Conservation (phyloP, 2,888 invertebrate genomes). For the Dioctria rufipes region DNA sequence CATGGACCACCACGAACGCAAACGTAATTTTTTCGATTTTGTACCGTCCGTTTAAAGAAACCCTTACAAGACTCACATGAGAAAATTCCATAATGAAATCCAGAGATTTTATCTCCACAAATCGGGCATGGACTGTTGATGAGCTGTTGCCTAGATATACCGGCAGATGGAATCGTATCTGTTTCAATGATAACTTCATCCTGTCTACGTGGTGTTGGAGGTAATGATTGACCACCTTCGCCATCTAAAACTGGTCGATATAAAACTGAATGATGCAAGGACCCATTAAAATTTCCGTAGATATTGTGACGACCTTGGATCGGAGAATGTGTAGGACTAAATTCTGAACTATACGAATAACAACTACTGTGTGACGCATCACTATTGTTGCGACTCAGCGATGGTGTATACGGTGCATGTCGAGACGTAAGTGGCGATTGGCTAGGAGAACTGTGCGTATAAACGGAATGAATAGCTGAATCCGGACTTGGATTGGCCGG, state of each 20-base stretch:
- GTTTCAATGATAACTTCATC: slow-evolving; percentile 64
- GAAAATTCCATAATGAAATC: slow-evolving; percentile 98
- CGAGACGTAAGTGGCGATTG: slow-evolving; percentile 89
- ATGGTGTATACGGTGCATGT: slow-evolving; percentile 86
- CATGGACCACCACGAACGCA: slow-evolving; percentile 92
- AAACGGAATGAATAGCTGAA: slow-evolving; percentile 91
- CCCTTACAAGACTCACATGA: slow-evolving; percentile 99
- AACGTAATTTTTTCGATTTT: slow-evolving; percentile 97
- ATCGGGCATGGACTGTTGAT: slow-evolving; percentile 96
- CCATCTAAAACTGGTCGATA: slow-evolving; percentile 74
- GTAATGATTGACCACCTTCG: slow-evolving; percentile 59
- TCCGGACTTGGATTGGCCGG: slow-evolving; percentile 90
- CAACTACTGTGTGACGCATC: slow-evolving; percentile 93
- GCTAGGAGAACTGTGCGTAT: slow-evolving; percentile 85
- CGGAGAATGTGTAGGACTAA: slow-evolving; percentile 90
- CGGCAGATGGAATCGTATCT: slow-evolving; percentile 74
- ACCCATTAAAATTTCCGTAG: slow-evolving; percentile 66
- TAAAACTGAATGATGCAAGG: slow-evolving; percentile 74
- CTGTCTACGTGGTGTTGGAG: slow-evolving; percentile 66
- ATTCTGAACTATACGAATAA: slow-evolving; percentile 88
- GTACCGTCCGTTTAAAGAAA: slow-evolving; percentile 98
- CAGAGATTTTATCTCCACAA: slow-evolving; percentile 95
- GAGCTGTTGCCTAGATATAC: slow-evolving; percentile 89
- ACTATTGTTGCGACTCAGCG: slow-evolving; percentile 89
- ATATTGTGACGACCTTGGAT: slow-evolving; percentile 79